A percentile compares a stretch with the other conserved stretches of the same genome.
Conservation (phyloP, 1,140 invertebrate species). For the Saccostrea glomerata region DNA sequence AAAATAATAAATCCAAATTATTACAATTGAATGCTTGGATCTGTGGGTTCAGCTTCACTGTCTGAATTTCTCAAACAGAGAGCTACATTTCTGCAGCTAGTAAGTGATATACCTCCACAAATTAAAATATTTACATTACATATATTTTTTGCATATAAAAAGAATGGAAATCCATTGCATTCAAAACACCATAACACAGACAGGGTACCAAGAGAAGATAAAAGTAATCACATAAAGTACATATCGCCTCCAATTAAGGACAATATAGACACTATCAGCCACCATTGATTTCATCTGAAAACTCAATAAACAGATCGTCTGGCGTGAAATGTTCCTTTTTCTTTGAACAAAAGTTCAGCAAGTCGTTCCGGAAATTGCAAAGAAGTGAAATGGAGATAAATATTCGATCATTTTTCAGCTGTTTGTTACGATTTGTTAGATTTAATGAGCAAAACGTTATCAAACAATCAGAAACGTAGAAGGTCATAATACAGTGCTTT, state of each 20-base stretch:
- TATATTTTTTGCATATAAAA: too few relatives aligned
- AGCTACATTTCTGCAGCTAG: too few relatives aligned
- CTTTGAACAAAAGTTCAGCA: constrained; percentile 12
- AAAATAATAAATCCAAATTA: too few relatives aligned
- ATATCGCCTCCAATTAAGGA: neutral
- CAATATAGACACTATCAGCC: neutral
- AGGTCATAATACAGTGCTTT: neutral
- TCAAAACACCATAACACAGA: too few relatives aligned
- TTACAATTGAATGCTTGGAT: too few relatives aligned
- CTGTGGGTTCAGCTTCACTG: too few relatives aligned
- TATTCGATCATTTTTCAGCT: neutral
- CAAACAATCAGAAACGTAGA: neutral
- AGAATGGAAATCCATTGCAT: too few relatives aligned
- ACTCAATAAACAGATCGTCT: neutral
- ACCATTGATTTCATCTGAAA: neutral
- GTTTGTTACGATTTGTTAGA: constrained; percentile 4
- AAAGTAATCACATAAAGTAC: constrained; percentile 29
- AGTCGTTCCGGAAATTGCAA: constrained; percentile 6
- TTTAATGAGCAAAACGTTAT: neutral
- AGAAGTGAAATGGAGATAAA: neutral
- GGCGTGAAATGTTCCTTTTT: constrained; percentile 1
- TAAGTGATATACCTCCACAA: too few relatives aligned
- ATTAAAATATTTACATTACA: too few relatives aligned
- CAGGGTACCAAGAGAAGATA: too few relatives aligned
- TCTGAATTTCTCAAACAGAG: too few relatives aligned